Evolutionary conservation across 2,888 invertebrate species (phyloP).

Genomic region (Thymelicus lineola): DNA sequence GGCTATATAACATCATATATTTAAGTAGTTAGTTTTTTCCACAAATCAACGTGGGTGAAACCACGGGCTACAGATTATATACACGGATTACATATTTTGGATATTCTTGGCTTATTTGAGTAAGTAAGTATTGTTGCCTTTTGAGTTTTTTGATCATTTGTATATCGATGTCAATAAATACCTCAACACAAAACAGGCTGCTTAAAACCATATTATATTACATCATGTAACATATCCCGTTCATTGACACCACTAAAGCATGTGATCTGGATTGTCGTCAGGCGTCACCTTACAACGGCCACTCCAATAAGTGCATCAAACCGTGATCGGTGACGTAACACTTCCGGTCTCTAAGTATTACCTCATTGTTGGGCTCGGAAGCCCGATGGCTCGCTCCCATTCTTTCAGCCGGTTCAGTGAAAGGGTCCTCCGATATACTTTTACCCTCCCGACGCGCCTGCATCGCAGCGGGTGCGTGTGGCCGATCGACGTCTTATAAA

Average conservation of each 20-base stretch:
- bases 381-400: slow-evolving; percentile 77
- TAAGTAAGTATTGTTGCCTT: no score
- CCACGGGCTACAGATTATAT: no score
- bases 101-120: no score
- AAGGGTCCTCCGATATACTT: slow-evolving; percentile 81
- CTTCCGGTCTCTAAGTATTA: slow-evolving; percentile 73
- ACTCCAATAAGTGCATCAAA: slow-evolving; percentile 65
- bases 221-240: neutral
- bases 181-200: neutral
- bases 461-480: slow-evolving; percentile 62
- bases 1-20: no score
- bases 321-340: slow-evolving; percentile 73
- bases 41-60: no score
- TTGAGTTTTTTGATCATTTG: no score
- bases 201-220: neutral
- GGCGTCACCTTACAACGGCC: slow-evolving; percentile 57
- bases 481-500: slow-evolving; percentile 79
- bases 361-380: slow-evolving; percentile 79
- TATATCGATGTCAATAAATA: no score
- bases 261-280: slow-evolving; percentile 44
- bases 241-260: neutral
- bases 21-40: no score
- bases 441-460: slow-evolving; percentile 73
- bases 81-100: no score
- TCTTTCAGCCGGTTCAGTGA: slow-evolving; percentile 80